Evolutionary conservation across 1,140 invertebrate species (phyloP), one percentile per base, ranked within the genome.

Genomic region (Araneus ventricosus): DNA sequence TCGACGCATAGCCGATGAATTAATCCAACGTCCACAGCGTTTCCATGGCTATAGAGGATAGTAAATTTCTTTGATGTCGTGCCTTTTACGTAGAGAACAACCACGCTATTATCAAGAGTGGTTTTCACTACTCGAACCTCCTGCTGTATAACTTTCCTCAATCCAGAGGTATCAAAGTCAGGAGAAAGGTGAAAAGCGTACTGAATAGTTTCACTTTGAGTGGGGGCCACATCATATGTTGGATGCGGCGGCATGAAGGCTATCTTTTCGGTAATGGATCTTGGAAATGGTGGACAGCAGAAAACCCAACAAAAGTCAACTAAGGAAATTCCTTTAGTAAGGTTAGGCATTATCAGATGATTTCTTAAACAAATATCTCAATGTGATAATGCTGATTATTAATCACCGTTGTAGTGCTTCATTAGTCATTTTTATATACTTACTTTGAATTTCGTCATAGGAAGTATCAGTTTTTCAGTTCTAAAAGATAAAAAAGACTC

Each of bases 251-350:
- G 99, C 95, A 99, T 97, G 96, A 99, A 99, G 93, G 99, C 99
- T 95, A 99, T 96, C 97, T 99, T 99, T 93, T 99, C 98, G 94
- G 98, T 98, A 94, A 99, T 99, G 95, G 98, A 97, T 93, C 98
- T 99, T 94, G 99, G 99, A 96, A 98, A 99, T 95, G 99, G 99
- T 95, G 99, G 99, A 97, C 99, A 99, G 96, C 99, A 99, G 96
- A 99, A 99, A 95, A 99, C 24, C 45, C 37, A 39, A 34, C 67
- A 90, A 24, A 79, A 59, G 30, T 59, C 70, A 17, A 80, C n/a
- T 8, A 24, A n/a, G 17, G 61, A 39, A 61, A 59, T 2, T 22
- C 52, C 52, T 61, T 59, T 41, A n/a, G 27, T 1, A 34, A 22
- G 14, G 37, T 37, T 61, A 57, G 45, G 57, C 45, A 57, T 24